Evolutionary conservation across 2,888 invertebrate genomes (phyloP), one percentile per base, ranked within the genome.

Genomic region (Hanleya hanleyi): DNA sequence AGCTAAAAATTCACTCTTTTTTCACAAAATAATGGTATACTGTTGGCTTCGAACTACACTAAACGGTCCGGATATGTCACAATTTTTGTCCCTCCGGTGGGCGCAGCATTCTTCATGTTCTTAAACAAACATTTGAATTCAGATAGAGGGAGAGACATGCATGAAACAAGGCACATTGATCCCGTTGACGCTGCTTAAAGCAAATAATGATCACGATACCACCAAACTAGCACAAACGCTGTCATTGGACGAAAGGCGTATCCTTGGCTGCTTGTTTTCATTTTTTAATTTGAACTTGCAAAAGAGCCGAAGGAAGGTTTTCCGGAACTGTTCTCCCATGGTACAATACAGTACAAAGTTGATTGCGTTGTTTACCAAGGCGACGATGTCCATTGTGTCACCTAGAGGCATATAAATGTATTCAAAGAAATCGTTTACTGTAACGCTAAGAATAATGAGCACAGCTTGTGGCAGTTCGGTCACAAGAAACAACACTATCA

Each of bases 271-370:
- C 32, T 57, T 57, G 29, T 57, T 57, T 18, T 57, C 57, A 9
- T 32, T 57, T 18, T 22, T 26, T 57, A 57, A 38, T 15, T 37
- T 35, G 26, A 35, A 64, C n/a, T 64, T 32, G 15, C 71, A 67
- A 36, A 77, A 47, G 50, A 80, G 70, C 1, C 49, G 62, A 41
- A 86, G 66, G 41, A 92, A 91, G 0, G 92, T 92, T 41, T 87
- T 83, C 1, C 97, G 93, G 90, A 98, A 98, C 92, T 97, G 97
- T 77, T 95, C 93, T 76, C 96, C 97, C 97, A 98, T 97, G 69
- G 95, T 93, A 86, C 97, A 97, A 89, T 97, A 98, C 38, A 98
- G 92, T 73, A 97, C 94, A 87, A 98, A 98, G 91, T 97, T 97
- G 71, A 97, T 95, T 1, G 96, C 95, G 3, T 96, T 96, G 91